A percentile compares a stretch with the other conserved stretches of the same genome.
phyloP scores from a whole-genome alignment of 1,140 invertebrate genomes.

The Drosophila orena region DNA sequence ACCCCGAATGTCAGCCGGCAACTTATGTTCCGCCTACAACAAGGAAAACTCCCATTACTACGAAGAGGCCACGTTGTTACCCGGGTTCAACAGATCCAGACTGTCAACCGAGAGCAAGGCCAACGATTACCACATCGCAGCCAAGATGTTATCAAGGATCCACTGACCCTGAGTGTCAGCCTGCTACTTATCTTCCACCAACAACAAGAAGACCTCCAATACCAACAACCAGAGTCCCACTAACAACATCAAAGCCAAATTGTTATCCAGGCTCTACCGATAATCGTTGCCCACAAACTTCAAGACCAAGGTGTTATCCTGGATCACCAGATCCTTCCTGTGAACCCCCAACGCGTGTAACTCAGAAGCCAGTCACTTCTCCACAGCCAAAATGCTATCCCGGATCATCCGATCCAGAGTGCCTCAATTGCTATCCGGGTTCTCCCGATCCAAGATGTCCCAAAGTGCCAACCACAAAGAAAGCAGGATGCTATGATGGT shows the following conservation, averaged over 20 bases:
- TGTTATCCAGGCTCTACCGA: constrained; percentile 48
- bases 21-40: constrained; percentile 42
- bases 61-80: constrained; percentile 20
- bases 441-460: constrained; percentile 50
- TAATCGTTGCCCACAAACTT: constrained; percentile 21
- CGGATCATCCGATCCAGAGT: constrained; percentile 85
- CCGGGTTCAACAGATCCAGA: constrained; percentile 34
- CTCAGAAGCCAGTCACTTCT: constrained; percentile 41
- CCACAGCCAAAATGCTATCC: constrained; percentile 63
- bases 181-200: constrained; percentile 9
- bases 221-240: constrained; percentile 62
- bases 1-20: constrained; percentile 77
- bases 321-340: constrained; percentile 82
- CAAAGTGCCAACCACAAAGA: constrained; percentile 52
- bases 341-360: constrained; percentile 24
- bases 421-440: constrained; percentile 80
- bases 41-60: neutral
- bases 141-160: constrained; percentile 36
- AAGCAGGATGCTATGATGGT: constrained; percentile 72
- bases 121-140: constrained; percentile 5
- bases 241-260: constrained; percentile 66
- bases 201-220: constrained; percentile 4
- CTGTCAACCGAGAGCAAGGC: constrained; percentile 12
- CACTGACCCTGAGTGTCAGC: constrained; percentile 10
- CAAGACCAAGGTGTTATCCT: constrained; percentile 25